Evolutionary conservation across 2,797 vertebrate genomes (phyloP).

Genomic region (Hydrolagus colliei): DNA sequence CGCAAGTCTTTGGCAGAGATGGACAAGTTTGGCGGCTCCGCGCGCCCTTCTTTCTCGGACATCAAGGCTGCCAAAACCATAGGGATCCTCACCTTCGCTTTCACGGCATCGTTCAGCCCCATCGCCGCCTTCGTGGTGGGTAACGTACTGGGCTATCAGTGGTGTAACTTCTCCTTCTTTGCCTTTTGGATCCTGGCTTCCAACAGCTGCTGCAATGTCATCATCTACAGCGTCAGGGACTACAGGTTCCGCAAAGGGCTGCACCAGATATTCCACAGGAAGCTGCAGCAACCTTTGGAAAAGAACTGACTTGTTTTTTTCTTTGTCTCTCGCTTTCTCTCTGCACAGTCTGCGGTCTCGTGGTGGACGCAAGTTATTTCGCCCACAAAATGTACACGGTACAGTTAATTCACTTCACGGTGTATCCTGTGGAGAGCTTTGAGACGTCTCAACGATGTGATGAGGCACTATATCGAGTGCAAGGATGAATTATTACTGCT

Average conservation of each 20-base stretch:
- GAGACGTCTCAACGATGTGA: no score
- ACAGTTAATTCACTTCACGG: no score
- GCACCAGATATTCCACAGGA: constrained; percentile 3
- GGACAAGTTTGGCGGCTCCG: constrained; percentile 42
- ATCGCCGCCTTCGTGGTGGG: constrained; percentile 68
- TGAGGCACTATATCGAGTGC: no score
- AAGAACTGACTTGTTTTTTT: background rate
- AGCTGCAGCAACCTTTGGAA: no score
- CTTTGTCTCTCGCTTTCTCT: no score
- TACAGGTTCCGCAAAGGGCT: constrained; percentile 59
- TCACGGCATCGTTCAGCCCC: constrained; percentile 63
- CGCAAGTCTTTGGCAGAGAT: constrained; percentile 51
- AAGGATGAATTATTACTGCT: background rate
- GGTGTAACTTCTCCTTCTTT: constrained; percentile 69
- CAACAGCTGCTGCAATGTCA: constrained; percentile 69
- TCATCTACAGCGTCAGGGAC: constrained; percentile 66
- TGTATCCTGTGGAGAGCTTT: no score
- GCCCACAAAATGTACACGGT: no score
- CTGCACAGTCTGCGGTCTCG: no score
- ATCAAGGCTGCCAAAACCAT: constrained; percentile 70
- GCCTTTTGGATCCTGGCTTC: constrained; percentile 69
- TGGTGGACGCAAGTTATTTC: no score
- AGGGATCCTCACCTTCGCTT: constrained; percentile 60
- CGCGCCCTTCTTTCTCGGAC: constrained; percentile 63
- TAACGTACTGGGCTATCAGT: constrained; percentile 62